These are phyloP conservation scores for Anabas testudineus DNA, from an alignment of 2,797 vertebrate species.

Conservation along the genomic window DNA sequence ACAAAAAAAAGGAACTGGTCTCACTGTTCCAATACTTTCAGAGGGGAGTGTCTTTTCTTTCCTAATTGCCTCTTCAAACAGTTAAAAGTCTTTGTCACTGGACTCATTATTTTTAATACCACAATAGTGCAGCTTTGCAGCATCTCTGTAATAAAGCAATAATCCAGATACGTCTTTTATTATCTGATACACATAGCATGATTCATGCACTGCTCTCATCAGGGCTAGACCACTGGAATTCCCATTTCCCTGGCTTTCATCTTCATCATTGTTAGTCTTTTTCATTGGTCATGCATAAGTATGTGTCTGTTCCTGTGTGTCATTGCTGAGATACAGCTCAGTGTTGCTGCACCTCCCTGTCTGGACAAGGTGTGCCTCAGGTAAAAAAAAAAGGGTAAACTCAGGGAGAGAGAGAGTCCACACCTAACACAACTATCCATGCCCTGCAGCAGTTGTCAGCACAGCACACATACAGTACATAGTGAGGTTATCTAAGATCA, in stretches of 20 bases:
- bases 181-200: neutral
- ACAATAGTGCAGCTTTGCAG: too few relatives aligned
- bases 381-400: neutral
- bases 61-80: too few relatives aligned
- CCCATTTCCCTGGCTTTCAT: constrained; percentile 1
- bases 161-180: too few relatives aligned
- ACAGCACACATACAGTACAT: neutral
- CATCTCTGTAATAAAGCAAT: too few relatives aligned
- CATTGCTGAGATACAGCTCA: constrained; percentile 26
- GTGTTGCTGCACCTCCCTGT: constrained; percentile 41
- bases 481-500: constrained; percentile 3
- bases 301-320: constrained; percentile 24
- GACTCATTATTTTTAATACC: too few relatives aligned
- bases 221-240: too few relatives aligned
- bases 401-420: constrained; percentile 5
- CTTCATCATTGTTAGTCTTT: constrained; percentile 5
- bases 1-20: too few relatives aligned
- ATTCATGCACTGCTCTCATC: neutral
- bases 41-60: too few relatives aligned
- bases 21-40: too few relatives aligned
- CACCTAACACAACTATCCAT: constrained; percentile 28
- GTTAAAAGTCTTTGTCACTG: too few relatives aligned
- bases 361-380: constrained; percentile 31
- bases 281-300: constrained; percentile 4
- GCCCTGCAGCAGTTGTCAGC: constrained; percentile 19